phyloP scores from a whole-genome alignment of 2,113 vertebrate species.

The Eira barbara region DNA sequence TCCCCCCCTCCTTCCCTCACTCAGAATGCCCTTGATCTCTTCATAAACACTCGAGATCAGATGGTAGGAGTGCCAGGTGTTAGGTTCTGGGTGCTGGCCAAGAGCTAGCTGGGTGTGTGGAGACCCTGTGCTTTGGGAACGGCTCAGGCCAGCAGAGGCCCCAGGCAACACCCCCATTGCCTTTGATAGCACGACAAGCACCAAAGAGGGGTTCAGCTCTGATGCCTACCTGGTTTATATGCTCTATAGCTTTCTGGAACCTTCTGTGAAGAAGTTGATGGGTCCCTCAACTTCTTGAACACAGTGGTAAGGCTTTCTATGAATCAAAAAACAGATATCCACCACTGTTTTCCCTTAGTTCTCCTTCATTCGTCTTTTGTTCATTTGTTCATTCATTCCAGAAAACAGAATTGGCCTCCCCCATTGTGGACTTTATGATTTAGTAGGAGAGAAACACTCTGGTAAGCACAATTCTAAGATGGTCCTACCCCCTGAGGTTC shows the following conservation, averaged over 20 bases:
- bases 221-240: not conserved
- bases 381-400: not conserved
- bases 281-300: not conserved
- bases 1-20: slow-evolving; percentile 20
- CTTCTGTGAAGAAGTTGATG: slow-evolving; percentile 28
- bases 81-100: not conserved
- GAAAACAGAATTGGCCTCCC: not conserved
- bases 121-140: not conserved
- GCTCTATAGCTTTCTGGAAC: not conserved
- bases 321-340: not conserved
- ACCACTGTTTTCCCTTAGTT: not conserved
- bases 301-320: not conserved
- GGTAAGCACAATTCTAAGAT: not conserved
- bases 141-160: not conserved
- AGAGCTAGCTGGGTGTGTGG: not conserved
- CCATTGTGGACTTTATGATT: not conserved
- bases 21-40: slow-evolving; percentile 73
- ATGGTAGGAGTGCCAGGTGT: slow-evolving; percentile 41
- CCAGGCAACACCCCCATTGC: not conserved
- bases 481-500: not conserved
- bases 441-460: not conserved
- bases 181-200: not conserved
- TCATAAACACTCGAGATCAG: slow-evolving; percentile 65
- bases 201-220: not conserved
- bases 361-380: not conserved